A percentile compares a stretch with the other conserved stretches of the same genome.
These are phyloP conservation scores for Phytoseiulus persimilis DNA, from an alignment of 2,888 invertebrate species.

Conservation along the genomic window DNA sequence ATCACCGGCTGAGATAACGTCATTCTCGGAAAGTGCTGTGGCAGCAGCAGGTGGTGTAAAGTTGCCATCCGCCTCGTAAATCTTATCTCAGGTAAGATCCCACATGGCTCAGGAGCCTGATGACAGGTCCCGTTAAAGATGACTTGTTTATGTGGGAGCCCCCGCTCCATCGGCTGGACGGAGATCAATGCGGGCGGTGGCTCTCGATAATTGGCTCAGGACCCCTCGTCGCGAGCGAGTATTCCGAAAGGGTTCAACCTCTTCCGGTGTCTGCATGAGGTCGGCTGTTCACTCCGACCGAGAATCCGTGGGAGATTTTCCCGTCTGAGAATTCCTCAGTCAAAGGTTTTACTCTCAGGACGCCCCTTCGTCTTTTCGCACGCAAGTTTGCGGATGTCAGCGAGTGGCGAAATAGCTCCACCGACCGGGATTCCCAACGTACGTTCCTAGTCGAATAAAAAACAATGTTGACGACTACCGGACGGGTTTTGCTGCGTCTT, in stretches of 20 bases:
- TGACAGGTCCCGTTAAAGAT: neutral
- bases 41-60: conserved; percentile 5
- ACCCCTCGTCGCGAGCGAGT: neutral
- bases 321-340: neutral
- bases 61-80: neutral
- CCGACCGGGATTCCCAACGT: neutral
- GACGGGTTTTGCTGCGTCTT: neutral
- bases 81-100: neutral
- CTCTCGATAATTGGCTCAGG: neutral
- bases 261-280: too few species aligned
- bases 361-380: neutral
- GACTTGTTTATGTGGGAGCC: neutral
- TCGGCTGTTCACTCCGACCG: too few species aligned
- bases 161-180: neutral
- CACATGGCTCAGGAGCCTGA: neutral
- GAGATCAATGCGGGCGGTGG: neutral
- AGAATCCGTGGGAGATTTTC: too few species aligned
- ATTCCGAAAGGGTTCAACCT: neutral
- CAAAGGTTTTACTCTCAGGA: neutral
- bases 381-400: neutral
- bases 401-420: neutral
- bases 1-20: conserved; percentile 5
- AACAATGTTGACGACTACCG: neutral
- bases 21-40: neutral
- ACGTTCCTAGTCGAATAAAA: neutral